Evolutionary conservation across 2,888 invertebrate species (phyloP).

Genomic region (Amblyjoppa fuscipennis): DNA sequence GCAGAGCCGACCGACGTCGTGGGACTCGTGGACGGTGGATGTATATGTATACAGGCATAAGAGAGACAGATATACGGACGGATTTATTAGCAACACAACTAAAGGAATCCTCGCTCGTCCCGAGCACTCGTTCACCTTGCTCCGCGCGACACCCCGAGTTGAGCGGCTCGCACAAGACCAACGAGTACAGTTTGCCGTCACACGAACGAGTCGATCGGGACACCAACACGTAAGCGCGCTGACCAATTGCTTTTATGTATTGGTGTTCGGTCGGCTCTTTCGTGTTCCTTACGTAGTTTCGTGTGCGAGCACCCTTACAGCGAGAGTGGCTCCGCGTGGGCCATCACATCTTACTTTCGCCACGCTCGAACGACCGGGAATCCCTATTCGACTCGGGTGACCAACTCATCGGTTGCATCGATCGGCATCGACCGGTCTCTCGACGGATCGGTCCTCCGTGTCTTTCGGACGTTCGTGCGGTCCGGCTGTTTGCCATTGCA

Average conservation of each 20-base stretch:
- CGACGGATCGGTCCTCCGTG: no score
- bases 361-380: constrained; percentile 40
- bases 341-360: constrained; percentile 64
- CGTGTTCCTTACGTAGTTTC: no score
- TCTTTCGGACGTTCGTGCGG: no score
- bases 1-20: not conserved
- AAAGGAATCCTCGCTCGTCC: constrained; percentile 60
- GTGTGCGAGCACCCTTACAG: no score
- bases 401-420: no score
- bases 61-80: not conserved
- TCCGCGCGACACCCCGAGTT: constrained; percentile 72
- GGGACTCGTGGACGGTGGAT: not conserved
- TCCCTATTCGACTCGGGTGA: constrained; percentile 37
- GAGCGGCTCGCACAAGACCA: not conserved
- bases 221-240: no score
- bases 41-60: constrained; percentile 11
- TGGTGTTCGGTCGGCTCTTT: no score
- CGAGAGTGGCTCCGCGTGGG: not conserved
- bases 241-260: not conserved
- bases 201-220: no score
- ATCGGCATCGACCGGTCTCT: no score
- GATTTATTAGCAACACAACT: not conserved
- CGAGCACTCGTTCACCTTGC: constrained; percentile 81
- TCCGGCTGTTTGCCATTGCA: no score
- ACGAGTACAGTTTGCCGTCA: no score